phyloP scores from a whole-genome alignment of 1,140 invertebrate genomes.

The Callitettix versicolor region DNA sequence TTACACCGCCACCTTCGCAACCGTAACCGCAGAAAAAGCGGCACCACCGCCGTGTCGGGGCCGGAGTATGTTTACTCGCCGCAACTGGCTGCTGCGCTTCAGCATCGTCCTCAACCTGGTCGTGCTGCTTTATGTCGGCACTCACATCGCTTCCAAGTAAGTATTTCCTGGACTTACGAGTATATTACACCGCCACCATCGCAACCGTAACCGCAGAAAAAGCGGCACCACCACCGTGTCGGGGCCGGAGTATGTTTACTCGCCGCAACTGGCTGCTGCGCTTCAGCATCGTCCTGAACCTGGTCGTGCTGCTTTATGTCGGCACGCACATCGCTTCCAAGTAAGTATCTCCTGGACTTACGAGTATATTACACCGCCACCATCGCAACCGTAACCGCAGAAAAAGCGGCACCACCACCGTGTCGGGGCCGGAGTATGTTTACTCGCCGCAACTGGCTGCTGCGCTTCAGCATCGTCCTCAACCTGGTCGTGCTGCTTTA shows the following conservation, averaged over 20 bases:
- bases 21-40: too few species aligned
- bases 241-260: slow-evolving; percentile 12
- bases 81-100: slow-evolving; percentile 59
- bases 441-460: slow-evolving; percentile 51
- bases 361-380: too few species aligned
- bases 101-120: slow-evolving; percentile 61
- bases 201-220: too few species aligned
- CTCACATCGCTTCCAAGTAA: slow-evolving; percentile 35
- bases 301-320: slow-evolving; percentile 56
- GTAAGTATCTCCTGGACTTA: too few species aligned
- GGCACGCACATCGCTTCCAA: slow-evolving; percentile 39
- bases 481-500: slow-evolving; percentile 59
- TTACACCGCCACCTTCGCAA: too few species aligned
- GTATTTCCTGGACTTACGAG: too few species aligned
- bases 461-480: slow-evolving; percentile 58
- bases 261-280: slow-evolving; percentile 58
- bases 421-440: slow-evolving; percentile 8
- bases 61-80: slow-evolving; percentile 28
- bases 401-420: too few species aligned
- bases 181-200: too few species aligned
- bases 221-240: background rate
- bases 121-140: slow-evolving; percentile 54
- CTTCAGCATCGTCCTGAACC: slow-evolving; percentile 59
- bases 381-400: too few species aligned
- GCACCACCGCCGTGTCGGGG: background rate